Evolutionary conservation across 1,140 invertebrate genomes (phyloP).

Genomic region (Cataglyphis hispanica): DNA sequence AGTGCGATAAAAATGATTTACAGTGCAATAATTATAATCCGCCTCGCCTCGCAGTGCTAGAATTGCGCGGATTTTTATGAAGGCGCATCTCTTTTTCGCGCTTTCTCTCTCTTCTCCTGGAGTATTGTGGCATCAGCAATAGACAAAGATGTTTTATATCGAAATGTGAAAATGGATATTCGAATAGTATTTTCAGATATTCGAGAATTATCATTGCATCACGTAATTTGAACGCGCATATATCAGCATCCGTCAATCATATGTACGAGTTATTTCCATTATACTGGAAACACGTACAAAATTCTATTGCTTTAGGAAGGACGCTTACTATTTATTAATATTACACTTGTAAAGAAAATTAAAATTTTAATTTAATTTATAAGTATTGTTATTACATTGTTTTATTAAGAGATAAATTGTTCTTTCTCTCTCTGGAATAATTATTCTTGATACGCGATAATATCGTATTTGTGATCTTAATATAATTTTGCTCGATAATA

Average conservation of each 20-base stretch:
- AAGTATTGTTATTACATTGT: too few relatives aligned
- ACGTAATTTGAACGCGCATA: neutral
- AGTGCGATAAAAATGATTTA: slow-evolving; percentile 77
- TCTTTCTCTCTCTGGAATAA: too few relatives aligned
- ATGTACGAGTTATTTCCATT: neutral
- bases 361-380: neutral
- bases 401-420: too few relatives aligned
- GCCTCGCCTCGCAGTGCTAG: slow-evolving; percentile 54
- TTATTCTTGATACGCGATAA: too few relatives aligned
- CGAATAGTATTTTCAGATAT: slow-evolving; percentile 22
- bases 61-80: slow-evolving; percentile 26
- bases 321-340: neutral
- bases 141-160: slow-evolving; percentile 71
- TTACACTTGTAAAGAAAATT: neutral
- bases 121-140: slow-evolving; percentile 53
- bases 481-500: neutral
- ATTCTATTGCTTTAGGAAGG: neutral
- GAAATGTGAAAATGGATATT: slow-evolving; percentile 44
- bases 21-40: slow-evolving; percentile 76
- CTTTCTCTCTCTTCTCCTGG: slow-evolving; percentile 59
- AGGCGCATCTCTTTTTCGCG: slow-evolving; percentile 6
- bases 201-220: slow-evolving; percentile 58
- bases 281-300: neutral
- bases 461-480: neutral
- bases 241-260: slow-evolving; percentile 4